Percentiles rank a stretch among this genome's conserved stretches.
Conservation (phyloP, 1,140 invertebrate genomes). For the Drosophila obscura region DNA sequence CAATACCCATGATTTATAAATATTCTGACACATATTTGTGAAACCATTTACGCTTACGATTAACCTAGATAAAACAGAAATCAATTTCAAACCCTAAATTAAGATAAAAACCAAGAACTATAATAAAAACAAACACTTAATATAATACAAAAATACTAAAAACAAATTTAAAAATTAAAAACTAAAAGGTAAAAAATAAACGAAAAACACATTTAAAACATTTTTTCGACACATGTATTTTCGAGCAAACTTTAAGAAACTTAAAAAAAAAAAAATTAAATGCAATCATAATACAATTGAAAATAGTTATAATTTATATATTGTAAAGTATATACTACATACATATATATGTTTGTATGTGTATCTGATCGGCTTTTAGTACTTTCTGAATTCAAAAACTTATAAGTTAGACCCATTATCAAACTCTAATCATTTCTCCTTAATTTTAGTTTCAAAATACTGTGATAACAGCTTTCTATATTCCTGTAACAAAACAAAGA, state of each 20-base stretch:
- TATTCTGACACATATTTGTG: constrained; percentile 58
- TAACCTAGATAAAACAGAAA: constrained; percentile 21
- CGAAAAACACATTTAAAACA: constrained; percentile 43
- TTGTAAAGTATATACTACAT: neutral
- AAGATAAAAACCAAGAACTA: constrained; percentile 3
- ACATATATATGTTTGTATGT: no score
- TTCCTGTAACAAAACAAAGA: constrained; percentile 36
- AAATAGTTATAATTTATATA: constrained; percentile 14
- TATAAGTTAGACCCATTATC: constrained; percentile 3
- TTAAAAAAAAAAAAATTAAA: constrained; percentile 29
- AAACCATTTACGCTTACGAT: constrained; percentile 71
- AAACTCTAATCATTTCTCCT: constrained; percentile 4
- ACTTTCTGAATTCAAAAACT: neutral
- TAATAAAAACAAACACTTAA: constrained; percentile 9
- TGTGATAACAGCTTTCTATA: constrained; percentile 78
- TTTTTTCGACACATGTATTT: constrained; percentile 78
- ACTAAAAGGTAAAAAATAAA: constrained; percentile 29
- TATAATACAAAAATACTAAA: constrained; percentile 7
- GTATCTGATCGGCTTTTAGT: constrained; percentile 21
- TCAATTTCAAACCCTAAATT: neutral
- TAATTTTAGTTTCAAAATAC: constrained; percentile 58
- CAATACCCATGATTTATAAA: constrained; percentile 22
- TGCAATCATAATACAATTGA: constrained; percentile 23
- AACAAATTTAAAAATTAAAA: constrained; percentile 9
- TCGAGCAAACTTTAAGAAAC: constrained; percentile 65